Percentiles rank a stretch among this genome's conserved stretches.
Evolutionary conservation across 2,113 vertebrate species (phyloP).

Genomic region (Prolemur simus): DNA sequence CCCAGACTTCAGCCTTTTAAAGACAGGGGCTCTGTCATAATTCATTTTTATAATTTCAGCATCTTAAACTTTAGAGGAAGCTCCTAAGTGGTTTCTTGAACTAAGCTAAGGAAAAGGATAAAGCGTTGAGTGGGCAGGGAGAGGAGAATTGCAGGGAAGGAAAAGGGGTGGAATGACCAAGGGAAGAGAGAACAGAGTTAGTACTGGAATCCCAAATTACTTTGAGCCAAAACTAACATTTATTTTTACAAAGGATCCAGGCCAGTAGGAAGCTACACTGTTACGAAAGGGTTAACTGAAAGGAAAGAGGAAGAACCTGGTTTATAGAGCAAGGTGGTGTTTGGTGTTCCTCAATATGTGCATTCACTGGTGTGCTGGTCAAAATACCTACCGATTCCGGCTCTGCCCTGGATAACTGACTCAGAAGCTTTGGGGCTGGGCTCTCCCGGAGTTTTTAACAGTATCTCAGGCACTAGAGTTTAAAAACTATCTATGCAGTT

Average conservation of each 20-base stretch:
- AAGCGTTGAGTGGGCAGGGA: background rate
- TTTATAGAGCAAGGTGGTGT: too few relatives aligned
- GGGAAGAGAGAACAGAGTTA: background rate
- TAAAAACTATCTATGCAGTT: background rate
- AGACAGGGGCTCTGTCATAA: background rate
- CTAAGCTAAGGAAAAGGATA: background rate
- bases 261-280: background rate
- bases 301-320: background rate
- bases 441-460: background rate
- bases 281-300: background rate
- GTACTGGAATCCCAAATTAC: background rate
- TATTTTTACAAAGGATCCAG: background rate
- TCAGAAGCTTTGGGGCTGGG: background rate
- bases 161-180: accelerated
- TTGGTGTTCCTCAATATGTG: background rate
- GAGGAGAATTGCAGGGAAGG: background rate
- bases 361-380: background rate
- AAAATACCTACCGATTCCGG: background rate
- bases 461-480: background rate
- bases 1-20: background rate
- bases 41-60: background rate
- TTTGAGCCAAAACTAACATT: background rate
- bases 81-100: background rate
- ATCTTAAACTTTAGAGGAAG: background rate
- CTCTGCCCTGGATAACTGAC: background rate